Percentiles rank a stretch among this genome's conserved stretches.
Conservation (phyloP, 2,888 invertebrate species). For the Entomobrya multifasciata region DNA sequence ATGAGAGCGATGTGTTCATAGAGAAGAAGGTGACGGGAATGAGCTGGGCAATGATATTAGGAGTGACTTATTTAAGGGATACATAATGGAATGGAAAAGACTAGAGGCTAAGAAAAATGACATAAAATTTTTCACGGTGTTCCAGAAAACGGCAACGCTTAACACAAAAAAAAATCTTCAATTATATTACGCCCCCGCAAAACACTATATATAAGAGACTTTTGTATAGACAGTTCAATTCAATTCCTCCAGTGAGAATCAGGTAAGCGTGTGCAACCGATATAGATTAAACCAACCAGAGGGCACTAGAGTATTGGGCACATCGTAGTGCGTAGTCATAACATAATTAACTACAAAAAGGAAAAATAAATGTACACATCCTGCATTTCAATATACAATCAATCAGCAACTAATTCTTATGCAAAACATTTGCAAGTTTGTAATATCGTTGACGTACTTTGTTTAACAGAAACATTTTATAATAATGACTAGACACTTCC, state of each 20-base stretch:
- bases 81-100: neutral
- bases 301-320: too few species aligned
- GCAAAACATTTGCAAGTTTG: neutral
- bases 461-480: conserved; percentile 33
- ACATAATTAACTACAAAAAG: too few species aligned
- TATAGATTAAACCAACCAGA: neutral
- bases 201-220: neutral
- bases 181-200: neutral
- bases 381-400: conserved; percentile 1
- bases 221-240: neutral
- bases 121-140: neutral
- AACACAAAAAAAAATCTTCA: too few species aligned
- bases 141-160: neutral
- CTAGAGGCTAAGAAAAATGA: neutral
- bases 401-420: neutral
- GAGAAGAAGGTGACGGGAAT: too few species aligned
- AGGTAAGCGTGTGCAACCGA: neutral
- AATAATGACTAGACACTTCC: conserved; percentile 4
- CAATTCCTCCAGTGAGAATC: neutral
- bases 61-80: too few species aligned
- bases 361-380: too few species aligned
- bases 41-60: too few species aligned
- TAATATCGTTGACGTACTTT: neutral
- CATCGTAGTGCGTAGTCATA: too few species aligned
- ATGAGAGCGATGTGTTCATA: too few species aligned